phyloP scores from a whole-genome alignment of 2,797 vertebrate species.

The Platyrinchus mystaceus region DNA sequence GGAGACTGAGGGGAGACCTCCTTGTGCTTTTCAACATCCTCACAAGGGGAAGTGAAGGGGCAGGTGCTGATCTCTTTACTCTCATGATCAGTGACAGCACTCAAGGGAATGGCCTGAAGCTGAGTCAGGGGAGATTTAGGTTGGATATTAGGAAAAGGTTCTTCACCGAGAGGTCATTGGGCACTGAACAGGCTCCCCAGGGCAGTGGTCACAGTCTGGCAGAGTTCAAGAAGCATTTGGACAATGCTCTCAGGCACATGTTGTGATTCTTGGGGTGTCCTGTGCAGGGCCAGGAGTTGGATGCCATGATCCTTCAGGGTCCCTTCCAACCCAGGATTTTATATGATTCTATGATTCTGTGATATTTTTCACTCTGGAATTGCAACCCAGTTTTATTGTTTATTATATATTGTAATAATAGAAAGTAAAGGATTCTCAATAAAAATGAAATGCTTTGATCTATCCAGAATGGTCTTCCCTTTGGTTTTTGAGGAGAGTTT shows the following conservation, averaged over 20 bases:
- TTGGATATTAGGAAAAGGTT: neutral
- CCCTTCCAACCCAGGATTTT: neutral
- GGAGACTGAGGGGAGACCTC: neutral
- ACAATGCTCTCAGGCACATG: neutral
- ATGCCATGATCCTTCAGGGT: neutral
- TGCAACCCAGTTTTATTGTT: neutral
- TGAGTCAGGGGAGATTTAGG: neutral
- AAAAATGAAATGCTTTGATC: neutral
- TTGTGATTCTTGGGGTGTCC: neutral
- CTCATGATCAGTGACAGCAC: neutral
- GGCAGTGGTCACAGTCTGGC: neutral
- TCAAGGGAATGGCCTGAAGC: neutral
- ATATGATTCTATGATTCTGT: neutral
- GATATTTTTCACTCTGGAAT: neutral
- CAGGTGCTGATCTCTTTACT: neutral
- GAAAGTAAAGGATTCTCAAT: neutral
- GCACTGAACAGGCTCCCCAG: neutral
- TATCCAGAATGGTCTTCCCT: neutral
- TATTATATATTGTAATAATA: neutral
- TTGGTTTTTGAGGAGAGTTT: neutral
- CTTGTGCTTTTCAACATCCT: neutral
- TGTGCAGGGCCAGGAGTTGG: neutral
- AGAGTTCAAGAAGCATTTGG: accelerated
- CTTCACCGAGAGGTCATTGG: neutral
- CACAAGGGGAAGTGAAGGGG: neutral